Conservation (phyloP, 1,140 invertebrate species). For the Anthonomus grandis region DNA sequence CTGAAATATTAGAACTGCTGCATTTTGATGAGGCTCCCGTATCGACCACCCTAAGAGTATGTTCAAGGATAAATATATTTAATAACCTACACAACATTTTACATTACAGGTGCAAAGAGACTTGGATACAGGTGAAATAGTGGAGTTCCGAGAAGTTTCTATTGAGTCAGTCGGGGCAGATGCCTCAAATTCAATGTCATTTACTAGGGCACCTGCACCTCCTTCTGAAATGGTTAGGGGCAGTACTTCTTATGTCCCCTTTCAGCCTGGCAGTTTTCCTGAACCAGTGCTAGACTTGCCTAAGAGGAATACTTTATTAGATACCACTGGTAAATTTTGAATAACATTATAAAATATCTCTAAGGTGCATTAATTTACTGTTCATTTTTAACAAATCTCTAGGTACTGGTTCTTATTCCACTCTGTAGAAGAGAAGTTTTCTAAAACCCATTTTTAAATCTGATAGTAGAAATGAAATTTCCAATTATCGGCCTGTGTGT, state of each 20-base stretch:
- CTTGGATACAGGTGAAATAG: slow-evolving; percentile 65
- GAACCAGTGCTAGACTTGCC: slow-evolving; percentile 48
- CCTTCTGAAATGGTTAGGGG: slow-evolving; percentile 62
- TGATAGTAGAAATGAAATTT: too few relatives aligned
- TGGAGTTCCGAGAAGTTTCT: slow-evolving; percentile 66
- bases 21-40: slow-evolving; percentile 51
- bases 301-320: slow-evolving; percentile 15
- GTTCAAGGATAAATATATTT: slow-evolving; percentile 2
- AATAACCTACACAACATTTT: not conserved
- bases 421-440: too few relatives aligned
- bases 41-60: slow-evolving; percentile 53
- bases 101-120: slow-evolving; percentile 60
- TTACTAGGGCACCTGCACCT: slow-evolving; percentile 61
- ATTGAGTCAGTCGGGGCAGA: slow-evolving; percentile 60
- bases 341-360: not conserved
- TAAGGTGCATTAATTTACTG: not conserved
- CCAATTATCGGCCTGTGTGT: too few relatives aligned
- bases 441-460: too few relatives aligned
- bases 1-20: slow-evolving; percentile 53
- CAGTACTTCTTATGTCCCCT: slow-evolving; percentile 69
- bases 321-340: not conserved
- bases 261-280: slow-evolving; percentile 77
- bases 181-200: slow-evolving; percentile 72
- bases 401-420: too few relatives aligned
- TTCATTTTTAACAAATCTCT: not conserved